Evolutionary conservation across 2,888 invertebrate genomes (phyloP), one percentile per base, ranked within the genome.

Genomic region (Campoletis raptor): DNA sequence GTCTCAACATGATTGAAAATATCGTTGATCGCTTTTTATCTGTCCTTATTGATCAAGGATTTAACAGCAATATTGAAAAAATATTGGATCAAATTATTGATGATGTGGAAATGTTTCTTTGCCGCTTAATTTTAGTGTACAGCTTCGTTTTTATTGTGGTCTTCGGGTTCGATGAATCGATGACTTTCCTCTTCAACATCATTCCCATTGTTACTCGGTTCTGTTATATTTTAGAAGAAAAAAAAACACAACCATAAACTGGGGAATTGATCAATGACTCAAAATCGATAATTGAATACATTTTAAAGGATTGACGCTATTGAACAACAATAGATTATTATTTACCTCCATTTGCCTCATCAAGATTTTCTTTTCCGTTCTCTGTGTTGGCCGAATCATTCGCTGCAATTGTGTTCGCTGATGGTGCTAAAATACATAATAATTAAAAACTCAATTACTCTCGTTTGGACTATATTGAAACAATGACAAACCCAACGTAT

Each of bases 331-430:
- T 48, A 7, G 36, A 45, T 18, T 48, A 67, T 40, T 69, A 81
- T 70, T 86, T 79, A 86, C 84, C 86, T 66, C 70, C 74, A 30
- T 81, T 86, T 12, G 40, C 70, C 4, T 86, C 86, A 8, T 74
- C 81, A 6, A 37, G 21, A 40, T 42, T 48, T 18, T 81, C 85
- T 57, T 48, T 81, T 48, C 24, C 81, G 52, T 45, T 74, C 8
- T 30, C 78, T 0, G 30, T 81, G 52, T 83, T 78, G 37, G 70
- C 81, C 48, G 70, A 81, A 40, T 74, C 76, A 24, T 74, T 64
- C 12, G 64, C 69, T 12, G 61, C 52, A 30, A 36, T 48, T 61
- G 84, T 18, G 9, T 79, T 84, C 7, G 86, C 24, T 3, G 86
- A 74, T 10, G 81, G 54, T 40, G 81, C 86, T 86, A 76, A 81